Evolutionary conservation across 2,888 invertebrate genomes (phyloP).

Genomic region (Lasius fuliginosus): DNA sequence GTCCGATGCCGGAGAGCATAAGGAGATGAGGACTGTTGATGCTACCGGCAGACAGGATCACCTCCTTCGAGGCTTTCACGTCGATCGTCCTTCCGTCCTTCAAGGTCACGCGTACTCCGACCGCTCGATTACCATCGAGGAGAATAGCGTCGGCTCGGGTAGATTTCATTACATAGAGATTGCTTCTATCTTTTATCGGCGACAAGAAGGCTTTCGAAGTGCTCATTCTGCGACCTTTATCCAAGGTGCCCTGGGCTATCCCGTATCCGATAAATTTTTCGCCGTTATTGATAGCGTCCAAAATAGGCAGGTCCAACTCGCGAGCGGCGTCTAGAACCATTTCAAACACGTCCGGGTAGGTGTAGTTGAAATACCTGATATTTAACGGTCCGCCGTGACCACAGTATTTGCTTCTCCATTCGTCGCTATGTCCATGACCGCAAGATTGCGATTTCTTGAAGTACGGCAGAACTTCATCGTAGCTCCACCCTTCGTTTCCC

Average conservation of each 20-base stretch:
- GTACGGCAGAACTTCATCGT: slow-evolving; percentile 85
- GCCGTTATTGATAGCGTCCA: slow-evolving; percentile 84
- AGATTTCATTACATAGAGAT: slow-evolving; percentile 88
- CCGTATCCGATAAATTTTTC: slow-evolving; percentile 87
- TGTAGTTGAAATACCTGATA: slow-evolving; percentile 84
- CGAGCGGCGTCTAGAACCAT: slow-evolving; percentile 85
- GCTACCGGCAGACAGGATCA: slow-evolving; percentile 90
- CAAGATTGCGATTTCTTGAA: slow-evolving; percentile 80
- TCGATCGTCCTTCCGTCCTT: slow-evolving; percentile 78
- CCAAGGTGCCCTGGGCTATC: slow-evolving; percentile 86
- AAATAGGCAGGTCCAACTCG: slow-evolving; percentile 86
- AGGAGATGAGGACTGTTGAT: slow-evolving; percentile 90
- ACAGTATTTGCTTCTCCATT: slow-evolving; percentile 82
- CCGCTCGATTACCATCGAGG: slow-evolving; percentile 86
- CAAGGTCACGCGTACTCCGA: slow-evolving; percentile 85
- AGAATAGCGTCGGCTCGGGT: slow-evolving; percentile 88
- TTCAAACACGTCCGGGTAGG: slow-evolving; percentile 82
- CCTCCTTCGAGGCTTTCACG: slow-evolving; percentile 87
- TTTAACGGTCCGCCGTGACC: slow-evolving; percentile 87
- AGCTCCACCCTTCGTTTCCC: slow-evolving; percentile 90
- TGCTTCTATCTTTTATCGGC: slow-evolving; percentile 87
- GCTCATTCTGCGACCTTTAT: slow-evolving; percentile 85
- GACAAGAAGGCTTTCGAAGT: slow-evolving; percentile 86
- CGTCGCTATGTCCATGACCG: slow-evolving; percentile 78
- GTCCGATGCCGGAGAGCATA: slow-evolving; percentile 90